Conservation (phyloP, 2,797 vertebrate genomes). For the Heterohyrax brucei region DNA sequence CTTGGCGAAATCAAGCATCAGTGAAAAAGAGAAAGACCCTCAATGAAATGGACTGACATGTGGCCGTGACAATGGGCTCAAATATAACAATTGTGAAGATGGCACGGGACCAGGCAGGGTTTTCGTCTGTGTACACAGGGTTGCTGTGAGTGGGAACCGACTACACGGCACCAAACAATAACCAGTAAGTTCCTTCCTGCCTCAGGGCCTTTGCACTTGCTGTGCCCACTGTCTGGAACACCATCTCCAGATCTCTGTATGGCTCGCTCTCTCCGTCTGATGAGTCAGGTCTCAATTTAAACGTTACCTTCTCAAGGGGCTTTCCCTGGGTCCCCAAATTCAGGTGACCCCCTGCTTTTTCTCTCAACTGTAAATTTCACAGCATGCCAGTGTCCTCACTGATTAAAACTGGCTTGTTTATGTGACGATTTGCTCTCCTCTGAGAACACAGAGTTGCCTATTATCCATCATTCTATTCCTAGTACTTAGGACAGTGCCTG, state of each 20-base stretch:
- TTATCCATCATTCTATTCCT: background rate
- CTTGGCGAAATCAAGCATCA: too few species aligned
- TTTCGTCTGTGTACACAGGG: too few species aligned
- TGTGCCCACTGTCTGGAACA: background rate
- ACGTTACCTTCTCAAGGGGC: background rate
- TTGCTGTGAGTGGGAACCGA: too few species aligned
- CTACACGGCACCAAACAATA: too few species aligned
- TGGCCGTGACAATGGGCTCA: too few species aligned
- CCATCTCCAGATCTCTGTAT: background rate
- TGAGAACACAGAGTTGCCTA: background rate
- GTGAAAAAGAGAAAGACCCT: too few species aligned
- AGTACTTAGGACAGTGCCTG: background rate
- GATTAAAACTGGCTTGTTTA: background rate
- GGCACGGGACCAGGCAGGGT: too few species aligned
- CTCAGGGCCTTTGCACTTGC: background rate
- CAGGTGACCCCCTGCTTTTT: accelerated
- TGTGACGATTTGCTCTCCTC: accelerated
- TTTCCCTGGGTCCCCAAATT: background rate
- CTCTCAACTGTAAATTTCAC: accelerated
- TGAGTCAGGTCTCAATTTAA: background rate
- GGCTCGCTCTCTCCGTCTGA: background rate
- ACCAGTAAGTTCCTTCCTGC: background rate
- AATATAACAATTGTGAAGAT: too few species aligned
- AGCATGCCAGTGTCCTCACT: accelerated
- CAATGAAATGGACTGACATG: too few species aligned